Evolutionary conservation across 37 sponge, comb jelly and placozoan species (phyloP), one percentile per base, ranked within the genome.

Genomic region (Diacarnus erythraeanus): DNA sequence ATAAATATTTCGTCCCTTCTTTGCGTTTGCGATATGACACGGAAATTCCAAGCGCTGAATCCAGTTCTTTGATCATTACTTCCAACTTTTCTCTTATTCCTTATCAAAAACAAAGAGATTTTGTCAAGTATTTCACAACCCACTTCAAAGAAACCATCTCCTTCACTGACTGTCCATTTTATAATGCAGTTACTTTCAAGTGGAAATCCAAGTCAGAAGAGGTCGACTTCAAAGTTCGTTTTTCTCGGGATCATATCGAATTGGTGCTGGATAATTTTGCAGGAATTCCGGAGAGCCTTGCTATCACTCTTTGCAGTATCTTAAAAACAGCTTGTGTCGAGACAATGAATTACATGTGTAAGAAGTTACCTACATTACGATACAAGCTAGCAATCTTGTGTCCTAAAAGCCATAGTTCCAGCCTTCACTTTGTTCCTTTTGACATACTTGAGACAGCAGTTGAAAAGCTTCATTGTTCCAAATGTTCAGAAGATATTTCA

Each of bases 1-100:
- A 44, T 1, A 40, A 44, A 34, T 75, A 75, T 56, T 75, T 34
- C 59, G 59, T 75, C 23, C 76, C 76, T 51, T 47, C 59, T 17
- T 59, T 75, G 1, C 5, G 57, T 26, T 36, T 59, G 33, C 20
- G 35, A n/a, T 57, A 34, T 58, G 57, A 75, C 38, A 59, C 22
- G 27, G 8, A 9, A 3, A 21, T 37, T 9, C 58, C 59, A 75
- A 1, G 30, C 6, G 23, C 18, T 22, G 59, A 58, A 38, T 71
- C 71, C 23, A 15, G 10, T 40, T 75, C 76, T 6, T 38, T 75
- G 29, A 47, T 74, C 2, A 57, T 75, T 5, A 38, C 29, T 29
- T 31, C 15, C n/a, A 20, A 57, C 35, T 3, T 29, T 31, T 2
- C 38, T 1, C 15, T 27, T 38, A 59, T 75, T 5, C 76, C 76